Evolutionary conservation across 2,113 vertebrate species (phyloP).

Genomic region (Ellobius talpinus): DNA sequence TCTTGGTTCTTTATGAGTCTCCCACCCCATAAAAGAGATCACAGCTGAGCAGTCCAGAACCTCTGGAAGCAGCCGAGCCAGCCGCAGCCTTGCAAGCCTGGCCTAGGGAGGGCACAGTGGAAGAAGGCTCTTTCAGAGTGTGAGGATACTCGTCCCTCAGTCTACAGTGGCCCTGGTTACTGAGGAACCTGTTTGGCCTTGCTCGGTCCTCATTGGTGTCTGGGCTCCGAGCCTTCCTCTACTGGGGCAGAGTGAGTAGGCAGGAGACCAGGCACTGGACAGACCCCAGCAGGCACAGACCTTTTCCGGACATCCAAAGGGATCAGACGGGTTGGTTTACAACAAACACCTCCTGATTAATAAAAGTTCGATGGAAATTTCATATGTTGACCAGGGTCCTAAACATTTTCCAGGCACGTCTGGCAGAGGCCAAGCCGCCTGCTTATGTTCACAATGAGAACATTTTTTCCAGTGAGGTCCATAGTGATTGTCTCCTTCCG

Average conservation of each 20-base stretch:
- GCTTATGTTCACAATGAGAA: conserved; percentile 79
- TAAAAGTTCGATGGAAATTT: conserved; percentile 80
- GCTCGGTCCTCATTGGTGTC: background rate
- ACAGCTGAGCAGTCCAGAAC: conserved; percentile 50
- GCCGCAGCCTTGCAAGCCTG: background rate
- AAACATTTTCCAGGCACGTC: conserved; percentile 77
- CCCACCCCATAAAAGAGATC: conserved; percentile 73
- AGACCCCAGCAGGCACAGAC: background rate
- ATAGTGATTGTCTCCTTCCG: conserved; percentile 61
- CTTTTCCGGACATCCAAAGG: conserved; percentile 25
- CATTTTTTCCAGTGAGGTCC: conserved; percentile 81
- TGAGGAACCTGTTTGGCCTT: background rate
- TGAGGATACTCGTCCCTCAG: background rate
- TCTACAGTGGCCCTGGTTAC: background rate
- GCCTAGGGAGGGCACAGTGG: background rate
- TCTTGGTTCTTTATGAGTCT: conserved; percentile 70
- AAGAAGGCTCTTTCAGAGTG: background rate
- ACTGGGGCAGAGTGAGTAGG: background rate
- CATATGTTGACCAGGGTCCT: conserved; percentile 70
- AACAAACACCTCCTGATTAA: conserved; percentile 70
- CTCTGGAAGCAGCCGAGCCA: conserved; percentile 43
- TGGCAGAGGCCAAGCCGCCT: conserved; percentile 67
- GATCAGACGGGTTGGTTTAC: background rate
- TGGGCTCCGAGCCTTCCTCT: background rate
- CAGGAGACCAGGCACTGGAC: background rate